phyloP scores from a whole-genome alignment of 2,888 invertebrate species.

The Pandemis corylana region DNA sequence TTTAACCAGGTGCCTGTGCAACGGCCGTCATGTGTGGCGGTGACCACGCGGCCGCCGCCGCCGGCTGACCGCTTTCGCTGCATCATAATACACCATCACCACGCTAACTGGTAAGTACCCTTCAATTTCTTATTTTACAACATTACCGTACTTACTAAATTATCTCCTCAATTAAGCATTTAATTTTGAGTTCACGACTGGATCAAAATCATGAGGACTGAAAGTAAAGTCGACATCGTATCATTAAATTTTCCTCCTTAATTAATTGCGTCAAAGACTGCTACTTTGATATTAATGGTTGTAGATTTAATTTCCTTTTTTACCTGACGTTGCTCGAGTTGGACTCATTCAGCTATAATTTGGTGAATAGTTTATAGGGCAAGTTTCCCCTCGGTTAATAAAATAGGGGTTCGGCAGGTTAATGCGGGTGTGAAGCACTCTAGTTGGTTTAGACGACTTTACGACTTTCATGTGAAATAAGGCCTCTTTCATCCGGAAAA shows the following conservation, averaged over 20 bases:
- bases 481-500: constrained; percentile 28
- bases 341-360: constrained; percentile 24
- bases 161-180: constrained; percentile 5
- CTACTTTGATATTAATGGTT: constrained; percentile 27
- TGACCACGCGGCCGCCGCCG: constrained; percentile 65
- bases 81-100: constrained; percentile 53
- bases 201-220: constrained; percentile 10
- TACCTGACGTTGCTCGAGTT: background rate
- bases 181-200: background rate
- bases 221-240: constrained; percentile 7
- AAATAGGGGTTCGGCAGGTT: constrained; percentile 40
- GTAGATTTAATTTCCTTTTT: constrained; percentile 20
- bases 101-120: constrained; percentile 70
- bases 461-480: constrained; percentile 38
- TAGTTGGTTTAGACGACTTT: constrained; percentile 33
- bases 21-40: constrained; percentile 62
- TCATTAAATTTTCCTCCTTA: constrained; percentile 12
- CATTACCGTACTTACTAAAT: background rate
- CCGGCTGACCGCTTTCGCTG: constrained; percentile 64
- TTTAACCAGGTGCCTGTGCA: constrained; percentile 18
- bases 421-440: constrained; percentile 40
- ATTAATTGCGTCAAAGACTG: constrained; percentile 24
- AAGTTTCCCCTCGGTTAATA: constrained; percentile 38
- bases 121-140: background rate
- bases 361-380: constrained; percentile 32